These are phyloP conservation scores for Terebella lapidaria DNA, from an alignment of 2,888 invertebrate species.

Conservation along the genomic window DNA sequence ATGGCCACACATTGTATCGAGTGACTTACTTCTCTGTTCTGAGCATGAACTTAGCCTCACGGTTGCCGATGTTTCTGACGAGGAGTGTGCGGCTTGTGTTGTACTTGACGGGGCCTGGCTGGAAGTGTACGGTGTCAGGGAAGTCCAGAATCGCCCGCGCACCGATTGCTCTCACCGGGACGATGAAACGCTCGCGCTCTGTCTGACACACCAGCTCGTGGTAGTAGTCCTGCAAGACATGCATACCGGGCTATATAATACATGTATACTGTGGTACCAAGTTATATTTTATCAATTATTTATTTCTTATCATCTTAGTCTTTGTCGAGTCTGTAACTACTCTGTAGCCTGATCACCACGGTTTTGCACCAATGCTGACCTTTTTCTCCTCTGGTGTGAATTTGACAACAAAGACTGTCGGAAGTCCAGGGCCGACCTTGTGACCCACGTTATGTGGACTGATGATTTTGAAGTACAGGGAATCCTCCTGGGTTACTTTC, in stretches of 20 bases:
- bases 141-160: constrained; percentile 61
- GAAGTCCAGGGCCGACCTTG: constrained; percentile 69
- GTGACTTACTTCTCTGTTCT: constrained; percentile 55
- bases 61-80: constrained; percentile 60
- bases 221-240: constrained; percentile 46
- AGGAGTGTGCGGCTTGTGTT: constrained; percentile 56
- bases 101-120: constrained; percentile 59
- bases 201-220: constrained; percentile 53
- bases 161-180: constrained; percentile 57
- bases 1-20: too few species aligned
- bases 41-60: constrained; percentile 56
- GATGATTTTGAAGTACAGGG: constrained; percentile 53
- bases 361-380: constrained; percentile 34
- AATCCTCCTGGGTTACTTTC: constrained; percentile 51
- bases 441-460: constrained; percentile 50
- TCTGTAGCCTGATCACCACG: neutral
- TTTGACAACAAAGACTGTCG: constrained; percentile 61
- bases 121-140: constrained; percentile 60
- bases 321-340: neutral
- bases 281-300: too few species aligned
- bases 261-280: neutral
- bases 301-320: too few species aligned
- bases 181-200: constrained; percentile 53
- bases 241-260: neutral
- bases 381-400: constrained; percentile 60